phyloP scores from a whole-genome alignment of 2,888 invertebrate genomes.

The Cinara cedri region DNA sequence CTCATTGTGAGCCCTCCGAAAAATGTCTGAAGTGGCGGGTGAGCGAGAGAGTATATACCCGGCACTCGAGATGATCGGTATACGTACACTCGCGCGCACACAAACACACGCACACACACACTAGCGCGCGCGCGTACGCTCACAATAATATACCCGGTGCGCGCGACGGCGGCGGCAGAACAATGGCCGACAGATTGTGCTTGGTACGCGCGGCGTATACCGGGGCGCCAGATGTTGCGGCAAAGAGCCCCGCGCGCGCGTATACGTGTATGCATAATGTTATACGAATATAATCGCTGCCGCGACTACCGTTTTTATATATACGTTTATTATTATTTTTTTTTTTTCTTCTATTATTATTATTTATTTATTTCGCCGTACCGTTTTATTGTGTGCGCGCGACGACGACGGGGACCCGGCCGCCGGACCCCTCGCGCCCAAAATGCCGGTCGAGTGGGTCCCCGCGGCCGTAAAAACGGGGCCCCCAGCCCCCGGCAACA shows the following conservation, averaged over 20 bases:
- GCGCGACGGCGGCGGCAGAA: slow-evolving; percentile 35
- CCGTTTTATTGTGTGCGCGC: slow-evolving; percentile 4
- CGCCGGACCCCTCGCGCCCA: background rate
- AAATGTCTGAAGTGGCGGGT: slow-evolving; percentile 54
- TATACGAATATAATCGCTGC: slow-evolving; percentile 10
- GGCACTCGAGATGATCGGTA: slow-evolving; percentile 54
- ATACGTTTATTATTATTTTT: background rate
- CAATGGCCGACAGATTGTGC: slow-evolving; percentile 57
- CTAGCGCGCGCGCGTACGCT: too few species aligned
- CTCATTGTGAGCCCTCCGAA: slow-evolving; percentile 55
- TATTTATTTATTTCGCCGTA: background rate
- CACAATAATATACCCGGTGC: slow-evolving; percentile 22
- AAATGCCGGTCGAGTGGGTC: slow-evolving; percentile 40
- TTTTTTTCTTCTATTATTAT: background rate
- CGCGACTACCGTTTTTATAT: slow-evolving; percentile 40
- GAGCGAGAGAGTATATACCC: background rate
- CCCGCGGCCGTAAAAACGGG: slow-evolving; percentile 23
- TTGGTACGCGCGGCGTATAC: slow-evolving; percentile 24
- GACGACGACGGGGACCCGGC: slow-evolving; percentile 12
- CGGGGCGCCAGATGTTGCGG: slow-evolving; percentile 56
- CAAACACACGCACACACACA: too few species aligned
- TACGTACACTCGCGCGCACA: too few species aligned
- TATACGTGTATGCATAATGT: too few species aligned
- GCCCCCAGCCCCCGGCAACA: background rate
- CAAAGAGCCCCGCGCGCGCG: slow-evolving; percentile 33